These are phyloP conservation scores for Anableps anableps DNA, from an alignment of 2,797 vertebrate genomes.

Conservation along the genomic window DNA sequence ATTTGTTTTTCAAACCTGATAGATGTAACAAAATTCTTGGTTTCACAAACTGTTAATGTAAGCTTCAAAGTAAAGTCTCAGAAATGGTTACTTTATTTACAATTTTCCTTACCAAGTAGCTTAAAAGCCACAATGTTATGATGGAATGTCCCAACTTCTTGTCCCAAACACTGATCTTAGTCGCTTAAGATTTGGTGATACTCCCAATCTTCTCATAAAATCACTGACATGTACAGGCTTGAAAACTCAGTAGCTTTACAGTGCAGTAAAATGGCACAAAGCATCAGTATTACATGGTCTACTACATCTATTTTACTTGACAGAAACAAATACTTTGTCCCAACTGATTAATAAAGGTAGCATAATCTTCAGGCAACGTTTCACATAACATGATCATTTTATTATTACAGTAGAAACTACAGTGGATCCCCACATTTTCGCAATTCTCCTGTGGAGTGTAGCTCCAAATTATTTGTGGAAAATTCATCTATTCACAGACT, in stretches of 20 bases:
- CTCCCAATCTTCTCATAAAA: not conserved
- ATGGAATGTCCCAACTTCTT: not conserved
- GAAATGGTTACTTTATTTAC: not conserved
- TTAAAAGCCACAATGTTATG: not conserved
- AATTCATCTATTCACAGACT: too few relatives aligned
- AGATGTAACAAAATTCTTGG: not conserved
- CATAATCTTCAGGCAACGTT: too few relatives aligned
- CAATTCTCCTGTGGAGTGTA: too few relatives aligned
- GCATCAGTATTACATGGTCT: not conserved
- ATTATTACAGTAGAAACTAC: too few relatives aligned
- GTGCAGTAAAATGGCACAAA: not conserved
- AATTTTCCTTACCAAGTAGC: not conserved
- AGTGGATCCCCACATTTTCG: too few relatives aligned
- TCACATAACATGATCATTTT: too few relatives aligned
- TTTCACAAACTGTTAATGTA: not conserved
- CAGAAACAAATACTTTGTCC: not conserved
- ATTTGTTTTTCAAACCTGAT: not conserved
- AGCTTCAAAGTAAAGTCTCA: not conserved
- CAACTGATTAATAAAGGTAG: too few relatives aligned
- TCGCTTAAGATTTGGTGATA: not conserved
- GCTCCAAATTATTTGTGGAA: too few relatives aligned
- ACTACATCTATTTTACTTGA: not conserved
- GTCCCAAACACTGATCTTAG: not conserved
- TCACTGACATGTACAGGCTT: not conserved
- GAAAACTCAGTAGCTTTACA: not conserved